Evolutionary conservation across 2,113 vertebrate species (phyloP), one percentile per base, ranked within the genome.

Genomic region (Acanthisitta chloris): DNA sequence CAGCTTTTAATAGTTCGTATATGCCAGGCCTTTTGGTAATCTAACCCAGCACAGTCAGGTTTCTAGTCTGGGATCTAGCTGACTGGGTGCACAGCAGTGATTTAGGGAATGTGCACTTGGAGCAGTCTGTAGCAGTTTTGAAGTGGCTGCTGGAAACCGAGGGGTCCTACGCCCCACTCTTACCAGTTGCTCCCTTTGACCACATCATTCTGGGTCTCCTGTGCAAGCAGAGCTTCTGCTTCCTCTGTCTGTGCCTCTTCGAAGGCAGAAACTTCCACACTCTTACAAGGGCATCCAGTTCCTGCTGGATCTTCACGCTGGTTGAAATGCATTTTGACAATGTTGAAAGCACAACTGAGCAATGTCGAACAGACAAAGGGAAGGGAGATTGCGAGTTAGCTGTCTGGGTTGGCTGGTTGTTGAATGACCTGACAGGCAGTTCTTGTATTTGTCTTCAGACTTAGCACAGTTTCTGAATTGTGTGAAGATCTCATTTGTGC

Each of bases 191-290:
- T 90, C 24, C 25, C 45, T 72, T 24, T 11, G 24, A 42, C 21
- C 4, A 1, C 7, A 9, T 54, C 5, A 0, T 55, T 49, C 36
- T 20, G n/a, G 20, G 40, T 36, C 34, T 82, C 52, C 59, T 79
- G 19, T 71, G 92, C 70, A 57, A 54, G 38, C 8, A 13, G 42
- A 84, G n/a, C 28, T 73, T 42, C 55, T 81, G 34, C 73, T 54
- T 36, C 25, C 28, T 3, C 1, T 1, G 14, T 18, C 33, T 0
- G 0, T 55, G 23, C 19, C 36, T 23, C 34, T 81, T 4, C 61
- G 65, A 73, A 81, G 31, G 16, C 54, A 84, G 33, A 71, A 87
- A 7, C 4, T 91, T 84, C 33, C 46, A 23, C 24, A 54, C 8
- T 43, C 24, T 88, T 71, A 28, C 70, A 82, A 74, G 67, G 51